Conservation (phyloP, 35 echinoderm and acorn worm species). For the Apostichopus parvimensis region DNA sequence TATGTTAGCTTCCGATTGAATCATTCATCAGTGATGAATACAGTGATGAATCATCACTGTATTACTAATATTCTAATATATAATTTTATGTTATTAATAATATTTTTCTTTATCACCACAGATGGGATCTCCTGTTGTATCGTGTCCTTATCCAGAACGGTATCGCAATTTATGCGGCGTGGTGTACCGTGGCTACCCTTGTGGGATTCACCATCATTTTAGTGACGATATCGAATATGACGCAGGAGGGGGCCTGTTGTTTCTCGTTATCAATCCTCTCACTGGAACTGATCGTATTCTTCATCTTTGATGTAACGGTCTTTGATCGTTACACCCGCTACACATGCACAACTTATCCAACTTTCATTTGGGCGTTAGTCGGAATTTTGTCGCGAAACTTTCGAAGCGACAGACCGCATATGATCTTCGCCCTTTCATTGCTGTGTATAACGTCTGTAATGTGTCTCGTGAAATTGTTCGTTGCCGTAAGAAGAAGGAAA, state of each 20-base stretch:
- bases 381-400: slow-evolving; percentile 4
- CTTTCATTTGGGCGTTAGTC: slow-evolving; percentile 42
- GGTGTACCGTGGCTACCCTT: slow-evolving; percentile 50
- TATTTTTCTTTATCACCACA: not conserved
- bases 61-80: too few relatives aligned
- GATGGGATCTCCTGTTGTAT: slow-evolving; percentile 28
- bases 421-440: slow-evolving; percentile 11
- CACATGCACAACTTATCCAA: slow-evolving; percentile 39
- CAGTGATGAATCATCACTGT: too few relatives aligned
- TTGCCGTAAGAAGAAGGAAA: not conserved
- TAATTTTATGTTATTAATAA: too few relatives aligned
- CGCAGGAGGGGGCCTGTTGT: not conserved
- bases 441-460: not conserved
- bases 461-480: not conserved
- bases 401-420: slow-evolving; percentile 17
- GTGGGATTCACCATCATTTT: slow-evolving; percentile 42
- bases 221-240: slow-evolving; percentile 3
- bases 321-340: slow-evolving; percentile 44
- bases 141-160: slow-evolving; percentile 64
- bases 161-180: slow-evolving; percentile 49
- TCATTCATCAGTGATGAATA: too few relatives aligned
- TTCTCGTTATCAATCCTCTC: slow-evolving; percentile 40
- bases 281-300: slow-evolving; percentile 32
- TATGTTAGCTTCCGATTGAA: too few relatives aligned
- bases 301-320: slow-evolving; percentile 48